These are phyloP conservation scores for Streptopelia turtur DNA, from an alignment of 2,797 vertebrate genomes.

Conservation along the genomic window DNA sequence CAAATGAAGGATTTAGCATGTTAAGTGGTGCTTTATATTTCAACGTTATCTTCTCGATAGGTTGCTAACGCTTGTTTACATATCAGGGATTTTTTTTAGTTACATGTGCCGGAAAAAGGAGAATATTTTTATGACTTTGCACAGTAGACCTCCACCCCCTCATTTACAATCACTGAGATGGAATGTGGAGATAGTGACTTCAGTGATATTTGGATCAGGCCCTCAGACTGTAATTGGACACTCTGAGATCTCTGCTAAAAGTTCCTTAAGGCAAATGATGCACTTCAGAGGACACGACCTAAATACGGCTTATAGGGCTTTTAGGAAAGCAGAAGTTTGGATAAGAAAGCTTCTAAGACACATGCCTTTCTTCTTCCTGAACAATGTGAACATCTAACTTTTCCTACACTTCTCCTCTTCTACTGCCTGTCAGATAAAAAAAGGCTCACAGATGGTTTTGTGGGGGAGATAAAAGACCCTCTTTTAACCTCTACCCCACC, in stretches of 20 bases:
- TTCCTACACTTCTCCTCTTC: conserved; percentile 68
- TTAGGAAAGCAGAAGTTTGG: conserved; percentile 37
- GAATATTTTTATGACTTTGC: conserved; percentile 1
- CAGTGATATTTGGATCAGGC: conserved; percentile 13
- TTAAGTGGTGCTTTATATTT: not conserved
- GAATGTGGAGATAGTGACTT: conserved; percentile 45
- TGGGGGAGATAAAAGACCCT: conserved; percentile 62
- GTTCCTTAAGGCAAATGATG: conserved; percentile 31
- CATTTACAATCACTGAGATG: conserved; percentile 18
- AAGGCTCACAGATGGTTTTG: conserved; percentile 62
- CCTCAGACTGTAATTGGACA: conserved; percentile 33
- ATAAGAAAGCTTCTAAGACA: conserved; percentile 25
- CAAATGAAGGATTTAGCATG: not conserved
- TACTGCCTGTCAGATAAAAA: conserved; percentile 70
- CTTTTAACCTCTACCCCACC: conserved; percentile 60
- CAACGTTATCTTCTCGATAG: not conserved
- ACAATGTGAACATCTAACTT: conserved; percentile 70
- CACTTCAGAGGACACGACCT: conserved; percentile 16
- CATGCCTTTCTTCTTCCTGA: conserved; percentile 56
- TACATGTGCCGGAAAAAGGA: not conserved
- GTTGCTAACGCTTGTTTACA: not conserved
- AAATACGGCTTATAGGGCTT: not conserved
- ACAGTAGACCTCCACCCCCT: conserved; percentile 4
- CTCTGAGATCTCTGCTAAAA: not conserved
- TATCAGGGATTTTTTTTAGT: not conserved